Base-by-base conservation (phyloP, 23 tunicate species). In the Trididemnum clinides region DNA sequence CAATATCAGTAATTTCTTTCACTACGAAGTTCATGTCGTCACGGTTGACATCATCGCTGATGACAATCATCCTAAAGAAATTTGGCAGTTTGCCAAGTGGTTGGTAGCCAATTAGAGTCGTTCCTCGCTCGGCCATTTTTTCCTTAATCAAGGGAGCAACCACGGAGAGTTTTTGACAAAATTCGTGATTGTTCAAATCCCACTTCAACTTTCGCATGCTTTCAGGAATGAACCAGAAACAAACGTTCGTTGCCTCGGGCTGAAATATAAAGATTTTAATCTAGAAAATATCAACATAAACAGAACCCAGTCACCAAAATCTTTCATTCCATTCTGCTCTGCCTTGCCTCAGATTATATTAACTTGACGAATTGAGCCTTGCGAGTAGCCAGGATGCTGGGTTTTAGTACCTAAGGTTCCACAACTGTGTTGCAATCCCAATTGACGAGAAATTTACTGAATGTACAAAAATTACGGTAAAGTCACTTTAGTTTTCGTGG, bases 191-290 rank as follows among this genome's bases (percentile, higher is more conserved):
- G 34, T 2, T 2, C 19, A 78, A 50, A 36, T 82, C 62, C 76
- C 73, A 81, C 38, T 69, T 50, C 51, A 34, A 2, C 15, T 74
- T 34, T n/a, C 96, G 87, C 87, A 91, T 63, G 32, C 82, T 80
- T 44, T 73, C 58, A 0, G 96, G 96, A 22, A 91, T 30, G 50
- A 58, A 91, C 96, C 96, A 91, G 64, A 91, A 91, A 54, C 96
- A 91, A 0, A 91, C 90, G 70, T 91, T 91, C 20, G 96, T 91
- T 38, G 91, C 88, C 66, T 91, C 90, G 1, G 96, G 96, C 90
- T 91, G 29, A 39, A 59, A n/a, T n/a, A n/a, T n/a, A n/a, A n/a
- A n/a, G n/a, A n/a, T n/a, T n/a, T n/a, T n/a, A n/a, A n/a, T n/a
- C n/a, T n/a, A n/a, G n/a, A n/a, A n/a, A n/a, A n/a, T n/a, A n/a